Evolutionary conservation across 2,797 vertebrate species (phyloP), one percentile per base, ranked within the genome.

Genomic region (Onychomys leucogaster): DNA sequence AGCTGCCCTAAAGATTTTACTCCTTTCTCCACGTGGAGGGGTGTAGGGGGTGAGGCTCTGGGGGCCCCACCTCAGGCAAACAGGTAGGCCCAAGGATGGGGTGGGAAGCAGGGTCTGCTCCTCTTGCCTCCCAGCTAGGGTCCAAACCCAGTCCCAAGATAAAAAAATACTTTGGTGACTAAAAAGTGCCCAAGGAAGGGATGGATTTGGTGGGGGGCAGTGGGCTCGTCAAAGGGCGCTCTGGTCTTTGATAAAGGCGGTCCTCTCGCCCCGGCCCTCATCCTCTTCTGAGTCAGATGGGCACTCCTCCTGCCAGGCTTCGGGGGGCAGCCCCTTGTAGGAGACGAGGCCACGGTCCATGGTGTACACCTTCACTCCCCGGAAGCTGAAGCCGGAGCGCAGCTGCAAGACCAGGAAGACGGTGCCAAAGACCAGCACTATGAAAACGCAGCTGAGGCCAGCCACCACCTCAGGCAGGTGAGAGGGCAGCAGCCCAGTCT

Each of bases 221-320:
- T 57, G 73, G 97, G 98, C 98, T 98, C 98, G 98, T 99, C 99
- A 99, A 99, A 99, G 99, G 99, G 99, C 99, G 99, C 99, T 99
- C 99, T 99, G 99, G 99, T 99, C 99, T 99, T 99, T 99, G 99
- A 99, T 99, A 98, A 99, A 99, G 99, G 99, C 99, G 99, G 99
- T 99, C 99, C 99, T 99, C 99, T 99, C 99, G 67, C 99, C 99
- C 96, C 99, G 99, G 97, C 98, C 98, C 97, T 99, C 99, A 1
- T 99, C 99, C 96, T 99, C 99, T 65, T 99, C 99, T 0, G 99
- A 99, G 98, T 99, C 99, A 0, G 99, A 99, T 9, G 99, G 99
- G 37, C 98, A 97, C 4, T 99, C 99, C 90, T 99, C 99, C 91
- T 99, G 99, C 99, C 99, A 99, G 97, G 99, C 97, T 37, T 99